phyloP scores from a whole-genome alignment of 2,888 invertebrate species.

The Spodoptera littoralis region DNA sequence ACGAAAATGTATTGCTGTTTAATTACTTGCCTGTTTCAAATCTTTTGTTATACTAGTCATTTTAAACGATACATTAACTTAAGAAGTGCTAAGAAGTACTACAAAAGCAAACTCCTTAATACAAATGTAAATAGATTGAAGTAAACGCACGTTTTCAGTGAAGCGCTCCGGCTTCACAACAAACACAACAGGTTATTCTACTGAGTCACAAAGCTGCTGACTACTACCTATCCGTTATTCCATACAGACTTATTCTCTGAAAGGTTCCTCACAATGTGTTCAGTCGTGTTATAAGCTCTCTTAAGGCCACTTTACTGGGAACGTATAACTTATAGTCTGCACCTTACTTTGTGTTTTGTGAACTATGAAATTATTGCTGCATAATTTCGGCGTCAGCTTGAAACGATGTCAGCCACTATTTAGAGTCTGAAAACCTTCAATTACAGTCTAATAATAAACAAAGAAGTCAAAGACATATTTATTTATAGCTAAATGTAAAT shows the following conservation, averaged over 20 bases:
- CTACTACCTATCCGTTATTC: constrained; percentile 53
- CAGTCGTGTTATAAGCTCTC: constrained; percentile 67
- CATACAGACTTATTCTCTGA: constrained; percentile 56
- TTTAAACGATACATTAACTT: too few relatives aligned
- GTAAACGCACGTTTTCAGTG: constrained; percentile 9
- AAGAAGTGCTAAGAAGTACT: too few relatives aligned
- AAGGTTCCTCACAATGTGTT: constrained; percentile 62
- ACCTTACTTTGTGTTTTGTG: constrained; percentile 67
- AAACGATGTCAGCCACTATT: constrained; percentile 57
- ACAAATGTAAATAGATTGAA: neutral
- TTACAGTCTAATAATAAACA: constrained; percentile 23
- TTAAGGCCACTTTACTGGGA: constrained; percentile 67
- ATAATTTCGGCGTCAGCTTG: constrained; percentile 62
- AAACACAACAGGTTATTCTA: constrained; percentile 40
- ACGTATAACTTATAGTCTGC: constrained; percentile 62
- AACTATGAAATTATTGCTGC: constrained; percentile 69
- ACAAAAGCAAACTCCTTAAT: neutral
- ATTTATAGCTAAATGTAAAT: too few relatives aligned
- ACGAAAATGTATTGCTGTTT: too few relatives aligned
- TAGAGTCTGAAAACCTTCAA: constrained; percentile 51
- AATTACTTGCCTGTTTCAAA: constrained; percentile 1
- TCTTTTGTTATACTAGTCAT: constrained; percentile 2
- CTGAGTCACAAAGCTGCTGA: constrained; percentile 44
- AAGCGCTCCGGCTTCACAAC: constrained; percentile 33
- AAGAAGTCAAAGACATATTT: neutral